Evolutionary conservation across 2,797 vertebrate genomes (phyloP).

Genomic region (Betta splendens): DNA sequence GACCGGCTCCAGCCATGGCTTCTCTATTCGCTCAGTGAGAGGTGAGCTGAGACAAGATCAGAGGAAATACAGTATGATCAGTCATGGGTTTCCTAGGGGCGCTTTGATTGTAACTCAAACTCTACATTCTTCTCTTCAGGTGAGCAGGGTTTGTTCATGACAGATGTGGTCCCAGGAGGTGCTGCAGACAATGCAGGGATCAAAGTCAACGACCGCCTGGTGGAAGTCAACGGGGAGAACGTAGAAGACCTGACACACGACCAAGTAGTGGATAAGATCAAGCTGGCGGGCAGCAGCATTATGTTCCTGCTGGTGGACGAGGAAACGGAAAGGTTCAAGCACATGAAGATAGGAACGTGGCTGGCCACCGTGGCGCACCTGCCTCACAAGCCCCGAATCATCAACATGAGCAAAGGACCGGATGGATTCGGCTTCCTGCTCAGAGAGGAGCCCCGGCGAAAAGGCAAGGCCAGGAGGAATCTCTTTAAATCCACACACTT

Average conservation of each 20-base stretch:
- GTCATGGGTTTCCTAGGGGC: too few species aligned
- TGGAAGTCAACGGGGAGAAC: constrained; percentile 91
- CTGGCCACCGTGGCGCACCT: constrained; percentile 81
- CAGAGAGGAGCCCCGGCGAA: constrained; percentile 50
- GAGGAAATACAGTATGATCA: too few species aligned
- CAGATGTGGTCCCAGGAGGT: constrained; percentile 77
- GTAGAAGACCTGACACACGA: constrained; percentile 84
- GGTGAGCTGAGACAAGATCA: constrained; percentile 84
- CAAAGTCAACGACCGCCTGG: constrained; percentile 81
- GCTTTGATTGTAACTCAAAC: too few species aligned
- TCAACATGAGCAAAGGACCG: constrained; percentile 80
- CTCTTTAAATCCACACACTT: not conserved
- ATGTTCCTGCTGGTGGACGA: constrained; percentile 87
- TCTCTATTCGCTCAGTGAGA: constrained; percentile 86
- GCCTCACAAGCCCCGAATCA: constrained; percentile 82
- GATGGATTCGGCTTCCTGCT: constrained; percentile 91
- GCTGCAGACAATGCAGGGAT: constrained; percentile 88
- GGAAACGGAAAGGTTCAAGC: constrained; percentile 79
- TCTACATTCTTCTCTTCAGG: constrained; percentile 78
- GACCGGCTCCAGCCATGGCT: constrained; percentile 82
- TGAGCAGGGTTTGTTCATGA: constrained; percentile 83
- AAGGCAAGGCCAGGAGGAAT: constrained; percentile 51
- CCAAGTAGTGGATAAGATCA: constrained; percentile 87
- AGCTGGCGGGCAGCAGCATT: constrained; percentile 75
- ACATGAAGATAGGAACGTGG: constrained; percentile 70